Percentiles rank a stretch among this genome's conserved stretches.
Evolutionary conservation across 2,888 invertebrate species (phyloP).

Genomic region (Dasysyrphus albostriatus): DNA sequence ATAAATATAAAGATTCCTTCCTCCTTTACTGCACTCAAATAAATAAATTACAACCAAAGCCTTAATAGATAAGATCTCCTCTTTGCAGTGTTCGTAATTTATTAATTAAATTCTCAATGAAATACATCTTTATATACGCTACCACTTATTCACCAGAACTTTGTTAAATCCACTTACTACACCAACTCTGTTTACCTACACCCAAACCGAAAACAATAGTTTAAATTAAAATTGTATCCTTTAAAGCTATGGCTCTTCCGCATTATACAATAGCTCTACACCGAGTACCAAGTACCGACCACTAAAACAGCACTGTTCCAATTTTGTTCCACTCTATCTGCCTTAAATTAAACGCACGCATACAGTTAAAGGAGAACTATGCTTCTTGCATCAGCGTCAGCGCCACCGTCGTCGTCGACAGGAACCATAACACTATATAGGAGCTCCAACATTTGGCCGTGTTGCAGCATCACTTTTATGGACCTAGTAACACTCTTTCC

Average conservation of each 20-base stretch:
- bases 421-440: background rate
- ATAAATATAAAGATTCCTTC: no score
- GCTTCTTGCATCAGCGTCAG: background rate
- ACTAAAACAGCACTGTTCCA: conserved; percentile 17
- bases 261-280: conserved; percentile 9
- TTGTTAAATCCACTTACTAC: conserved; percentile 7
- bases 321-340: conserved; percentile 19
- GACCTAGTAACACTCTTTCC: conserved; percentile 33
- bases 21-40: background rate
- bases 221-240: conserved; percentile 34
- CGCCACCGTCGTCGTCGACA: no score
- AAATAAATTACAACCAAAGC: background rate
- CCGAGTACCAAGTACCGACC: background rate
- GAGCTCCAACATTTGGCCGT: conserved; percentile 13
- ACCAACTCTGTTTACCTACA: conserved; percentile 25
- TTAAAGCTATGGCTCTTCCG: conserved; percentile 1
- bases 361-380: background rate
- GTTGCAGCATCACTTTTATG: conserved; percentile 15
- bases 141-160: conserved; percentile 7
- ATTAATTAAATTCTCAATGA: conserved; percentile 20
- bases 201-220: conserved; percentile 19
- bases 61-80: background rate
- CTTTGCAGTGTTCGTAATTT: background rate
- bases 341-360: conserved; percentile 22
- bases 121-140: conserved; percentile 1